These are phyloP conservation scores for Hydrotaea cyrtoneurina DNA, from an alignment of 2,888 invertebrate species.

Conservation along the genomic window DNA sequence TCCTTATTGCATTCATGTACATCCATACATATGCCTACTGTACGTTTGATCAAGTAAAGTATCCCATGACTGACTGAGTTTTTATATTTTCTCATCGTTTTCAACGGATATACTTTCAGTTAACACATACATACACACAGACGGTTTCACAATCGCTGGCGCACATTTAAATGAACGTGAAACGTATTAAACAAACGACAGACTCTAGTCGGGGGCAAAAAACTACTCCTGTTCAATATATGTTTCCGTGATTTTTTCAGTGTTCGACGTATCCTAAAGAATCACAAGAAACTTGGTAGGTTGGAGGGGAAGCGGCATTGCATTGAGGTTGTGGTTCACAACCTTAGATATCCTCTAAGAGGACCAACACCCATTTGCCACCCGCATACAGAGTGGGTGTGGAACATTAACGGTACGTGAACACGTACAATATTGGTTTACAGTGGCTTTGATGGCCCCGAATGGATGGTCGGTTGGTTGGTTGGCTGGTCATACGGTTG, in stretches of 20 bases:
- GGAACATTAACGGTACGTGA: conserved; percentile 63
- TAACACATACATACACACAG: too few species aligned
- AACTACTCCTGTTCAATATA: conserved; percentile 4
- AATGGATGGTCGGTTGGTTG: conserved; percentile 64
- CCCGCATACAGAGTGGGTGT: conserved; percentile 5
- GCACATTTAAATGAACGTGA: conserved; percentile 21
- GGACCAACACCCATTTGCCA: background rate
- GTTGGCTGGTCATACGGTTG: conserved; percentile 63
- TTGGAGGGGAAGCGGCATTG: background rate
- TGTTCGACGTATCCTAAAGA: background rate
- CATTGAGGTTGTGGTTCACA: background rate
- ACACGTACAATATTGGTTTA: conserved; percentile 67
- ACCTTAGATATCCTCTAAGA: background rate
- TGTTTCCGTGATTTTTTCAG: background rate
- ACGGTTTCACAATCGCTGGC: background rate
- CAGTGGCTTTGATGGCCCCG: conserved; percentile 61
- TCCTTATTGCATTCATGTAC: too few species aligned
- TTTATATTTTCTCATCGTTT: too few species aligned
- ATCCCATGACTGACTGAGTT: too few species aligned
- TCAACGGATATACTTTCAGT: too few species aligned
- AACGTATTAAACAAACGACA: conserved; percentile 17
- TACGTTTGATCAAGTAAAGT: too few species aligned
- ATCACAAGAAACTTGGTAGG: background rate
- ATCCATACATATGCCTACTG: too few species aligned
- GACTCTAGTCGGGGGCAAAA: background rate